Conservation (phyloP, 2,113 vertebrate species). For the Mirza zaza region DNA sequence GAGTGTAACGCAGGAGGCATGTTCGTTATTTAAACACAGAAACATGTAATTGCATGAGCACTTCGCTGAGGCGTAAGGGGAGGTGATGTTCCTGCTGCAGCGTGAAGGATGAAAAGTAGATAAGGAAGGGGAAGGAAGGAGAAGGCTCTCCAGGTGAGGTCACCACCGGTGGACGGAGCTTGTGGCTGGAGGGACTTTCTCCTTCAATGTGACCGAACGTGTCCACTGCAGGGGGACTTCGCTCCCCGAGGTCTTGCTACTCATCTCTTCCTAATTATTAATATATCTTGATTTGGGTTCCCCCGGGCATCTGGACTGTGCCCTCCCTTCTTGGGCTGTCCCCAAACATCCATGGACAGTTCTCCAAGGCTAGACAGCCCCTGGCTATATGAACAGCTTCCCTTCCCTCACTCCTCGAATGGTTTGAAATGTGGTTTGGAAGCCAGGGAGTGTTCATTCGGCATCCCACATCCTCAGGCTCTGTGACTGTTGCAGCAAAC, state of each 20-base stretch:
- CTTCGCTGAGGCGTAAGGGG: not conserved
- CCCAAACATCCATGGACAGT: not conserved
- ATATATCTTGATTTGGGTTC: not conserved
- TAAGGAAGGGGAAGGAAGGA: not conserved
- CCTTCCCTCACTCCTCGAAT: not conserved
- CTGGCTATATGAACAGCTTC: rapidly evolving
- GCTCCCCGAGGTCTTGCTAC: not conserved
- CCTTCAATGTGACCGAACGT: not conserved
- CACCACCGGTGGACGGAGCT: not conserved
- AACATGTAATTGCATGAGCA: not conserved
- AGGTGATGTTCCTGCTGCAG: not conserved
- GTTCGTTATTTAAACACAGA: not conserved
- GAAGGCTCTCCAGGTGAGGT: too few relatives aligned
- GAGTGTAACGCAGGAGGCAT: not conserved
- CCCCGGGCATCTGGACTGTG: not conserved
- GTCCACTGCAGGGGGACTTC: not conserved
- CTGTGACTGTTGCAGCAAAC: not conserved
- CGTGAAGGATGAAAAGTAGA: not conserved
- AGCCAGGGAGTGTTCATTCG: not conserved
- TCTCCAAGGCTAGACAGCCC: too few relatives aligned
- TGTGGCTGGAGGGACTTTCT: not conserved
- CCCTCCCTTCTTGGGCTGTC: not conserved
- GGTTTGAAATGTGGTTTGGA: not conserved
- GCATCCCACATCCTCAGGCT: not conserved
- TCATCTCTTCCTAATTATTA: not conserved